A percentile compares a stretch with the other conserved stretches of the same genome.
phyloP scores from a whole-genome alignment of 2,797 vertebrate species.

The Darevskia mixta region DNA sequence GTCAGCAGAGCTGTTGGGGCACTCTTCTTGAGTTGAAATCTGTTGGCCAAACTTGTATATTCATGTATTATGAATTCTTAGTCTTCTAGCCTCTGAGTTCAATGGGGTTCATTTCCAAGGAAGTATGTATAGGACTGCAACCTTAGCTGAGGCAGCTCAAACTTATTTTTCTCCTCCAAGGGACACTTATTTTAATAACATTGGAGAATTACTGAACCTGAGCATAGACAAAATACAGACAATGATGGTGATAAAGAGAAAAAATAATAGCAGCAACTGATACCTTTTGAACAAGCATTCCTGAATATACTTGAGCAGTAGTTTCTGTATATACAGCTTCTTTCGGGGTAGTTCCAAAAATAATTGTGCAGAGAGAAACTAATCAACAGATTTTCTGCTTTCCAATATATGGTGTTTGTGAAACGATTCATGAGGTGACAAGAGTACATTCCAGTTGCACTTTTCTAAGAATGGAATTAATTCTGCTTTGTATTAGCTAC shows the following conservation, averaged over 20 bases:
- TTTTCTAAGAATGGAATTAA: neutral
- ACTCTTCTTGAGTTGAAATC: neutral
- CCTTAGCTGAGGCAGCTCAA: neutral
- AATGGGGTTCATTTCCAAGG: neutral
- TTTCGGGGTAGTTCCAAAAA: too few species aligned
- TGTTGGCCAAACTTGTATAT: neutral
- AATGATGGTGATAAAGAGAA: neutral
- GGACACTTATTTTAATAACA: neutral
- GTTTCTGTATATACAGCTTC: neutral
- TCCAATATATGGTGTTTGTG: neutral
- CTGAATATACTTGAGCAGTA: neutral
- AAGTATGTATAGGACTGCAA: neutral
- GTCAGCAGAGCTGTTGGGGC: neutral
- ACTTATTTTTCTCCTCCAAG: neutral
- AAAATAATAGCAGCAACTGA: too few species aligned
- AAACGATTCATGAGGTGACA: neutral
- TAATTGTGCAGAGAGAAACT: neutral
- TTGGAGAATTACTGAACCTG: neutral
- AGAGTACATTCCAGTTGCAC: neutral
- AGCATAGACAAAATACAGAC: neutral
- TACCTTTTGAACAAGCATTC: neutral
- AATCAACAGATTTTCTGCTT: neutral
- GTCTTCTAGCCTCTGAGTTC: neutral
- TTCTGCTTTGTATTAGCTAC: neutral
- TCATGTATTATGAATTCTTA: neutral